Conservation (phyloP, 2,797 vertebrate species). For the Catostomus latipinnis region DNA sequence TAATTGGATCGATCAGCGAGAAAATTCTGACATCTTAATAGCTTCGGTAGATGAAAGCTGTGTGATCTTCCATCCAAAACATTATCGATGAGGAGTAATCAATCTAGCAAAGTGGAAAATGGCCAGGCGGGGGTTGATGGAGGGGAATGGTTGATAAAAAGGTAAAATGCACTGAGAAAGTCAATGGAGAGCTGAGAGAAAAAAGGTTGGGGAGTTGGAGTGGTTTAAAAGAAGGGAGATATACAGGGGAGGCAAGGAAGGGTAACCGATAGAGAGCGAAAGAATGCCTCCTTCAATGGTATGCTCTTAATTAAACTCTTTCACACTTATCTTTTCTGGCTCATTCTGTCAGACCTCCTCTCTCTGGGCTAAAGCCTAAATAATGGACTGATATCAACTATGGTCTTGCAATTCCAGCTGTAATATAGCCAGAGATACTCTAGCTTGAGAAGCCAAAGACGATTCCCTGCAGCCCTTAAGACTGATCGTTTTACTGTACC, state of each 20-base stretch:
- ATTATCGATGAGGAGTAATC: constrained; percentile 63
- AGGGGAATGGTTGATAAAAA: constrained; percentile 5
- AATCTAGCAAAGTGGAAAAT: constrained; percentile 58
- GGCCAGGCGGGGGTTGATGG: constrained; percentile 28
- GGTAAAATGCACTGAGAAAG: constrained; percentile 10
- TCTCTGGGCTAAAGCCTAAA: constrained; percentile 20
- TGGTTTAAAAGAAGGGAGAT: constrained; percentile 16
- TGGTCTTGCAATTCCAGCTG: constrained; percentile 31
- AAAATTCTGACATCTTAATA: constrained; percentile 60
- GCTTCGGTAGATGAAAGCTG: constrained; percentile 59
- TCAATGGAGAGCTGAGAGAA: background rate
- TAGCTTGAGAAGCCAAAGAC: constrained; percentile 33
- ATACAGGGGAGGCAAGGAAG: constrained; percentile 20
- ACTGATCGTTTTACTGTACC: constrained; percentile 31
- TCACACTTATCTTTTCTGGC: constrained; percentile 81
- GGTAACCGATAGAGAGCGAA: constrained; percentile 32
- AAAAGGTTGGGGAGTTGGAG: constrained; percentile 12
- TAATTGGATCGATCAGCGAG: constrained; percentile 47
- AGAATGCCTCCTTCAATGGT: constrained; percentile 75
- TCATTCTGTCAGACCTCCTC: constrained; percentile 72
- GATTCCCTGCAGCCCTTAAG: constrained; percentile 34
- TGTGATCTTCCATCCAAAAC: constrained; percentile 51
- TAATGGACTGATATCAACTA: constrained; percentile 43
- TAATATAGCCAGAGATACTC: constrained; percentile 42
- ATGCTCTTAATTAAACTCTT: constrained; percentile 85